Conservation (phyloP, 2,113 vertebrate genomes). For the Forbesichthys agassizii region DNA sequence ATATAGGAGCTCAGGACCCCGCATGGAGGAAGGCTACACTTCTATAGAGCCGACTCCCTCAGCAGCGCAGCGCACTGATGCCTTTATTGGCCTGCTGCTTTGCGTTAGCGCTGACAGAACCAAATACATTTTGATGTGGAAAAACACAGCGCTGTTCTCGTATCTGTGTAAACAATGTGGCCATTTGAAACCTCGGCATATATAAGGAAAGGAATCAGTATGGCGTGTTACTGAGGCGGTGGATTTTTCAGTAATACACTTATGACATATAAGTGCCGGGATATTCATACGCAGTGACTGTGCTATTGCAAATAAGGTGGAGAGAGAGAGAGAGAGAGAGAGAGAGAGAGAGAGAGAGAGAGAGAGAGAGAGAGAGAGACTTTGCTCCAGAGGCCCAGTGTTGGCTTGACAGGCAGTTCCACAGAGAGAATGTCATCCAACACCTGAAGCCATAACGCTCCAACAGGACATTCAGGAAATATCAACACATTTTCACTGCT, state of each 20-base stretch:
- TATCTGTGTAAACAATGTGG: conserved; percentile 56
- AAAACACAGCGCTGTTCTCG: conserved; percentile 40
- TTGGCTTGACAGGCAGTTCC: conserved; percentile 65
- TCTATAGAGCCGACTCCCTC: conserved; percentile 30
- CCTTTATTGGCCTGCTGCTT: conserved; percentile 57
- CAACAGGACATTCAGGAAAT: conserved; percentile 63
- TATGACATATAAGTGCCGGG: conserved; percentile 23
- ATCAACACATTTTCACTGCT: conserved; percentile 59
- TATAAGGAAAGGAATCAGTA: conserved; percentile 15
- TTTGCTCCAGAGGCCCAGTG: conserved; percentile 36
- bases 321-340: conserved; percentile 30
- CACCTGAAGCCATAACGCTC: conserved; percentile 66
- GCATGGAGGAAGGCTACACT: conserved; percentile 44
- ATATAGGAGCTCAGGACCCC: conserved; percentile 44
- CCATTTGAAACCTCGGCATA: conserved; percentile 38
- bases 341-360: conserved; percentile 28
- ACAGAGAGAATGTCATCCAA: conserved; percentile 68
- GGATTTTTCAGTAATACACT: conserved; percentile 32
- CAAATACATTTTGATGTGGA: conserved; percentile 58
- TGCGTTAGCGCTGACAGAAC: conserved; percentile 49
- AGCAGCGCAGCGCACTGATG: conserved; percentile 39
- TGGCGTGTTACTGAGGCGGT: conserved; percentile 24
- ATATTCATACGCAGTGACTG: conserved; percentile 42
- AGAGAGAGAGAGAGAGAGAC: conserved; percentile 37
- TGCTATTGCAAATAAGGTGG: conserved; percentile 38